These are phyloP conservation scores for Atrina japonica DNA, from an alignment of 2,888 invertebrate genomes.

Conservation along the genomic window DNA sequence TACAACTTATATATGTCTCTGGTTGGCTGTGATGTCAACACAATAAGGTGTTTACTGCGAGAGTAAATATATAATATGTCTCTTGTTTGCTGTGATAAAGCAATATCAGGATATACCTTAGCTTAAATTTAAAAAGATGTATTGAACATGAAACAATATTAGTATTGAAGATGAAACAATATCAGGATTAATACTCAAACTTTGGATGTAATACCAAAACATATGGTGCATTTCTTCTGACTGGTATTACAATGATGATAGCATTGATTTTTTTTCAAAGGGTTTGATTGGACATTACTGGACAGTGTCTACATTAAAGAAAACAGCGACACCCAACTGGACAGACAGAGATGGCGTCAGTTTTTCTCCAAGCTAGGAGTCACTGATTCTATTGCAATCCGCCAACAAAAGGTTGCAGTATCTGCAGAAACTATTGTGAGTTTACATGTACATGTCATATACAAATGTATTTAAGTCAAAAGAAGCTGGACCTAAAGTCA, in stretches of 20 bases:
- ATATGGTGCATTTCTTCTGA: no score
- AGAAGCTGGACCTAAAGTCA: not conserved
- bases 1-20: no score
- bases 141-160: no score
- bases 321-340: slow-evolving; percentile 33
- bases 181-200: no score
- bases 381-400: slow-evolving; percentile 67
- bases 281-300: slow-evolving; percentile 76
- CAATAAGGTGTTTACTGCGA: not conserved
- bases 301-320: slow-evolving; percentile 68
- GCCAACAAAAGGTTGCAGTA: slow-evolving; percentile 22
- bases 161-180: no score
- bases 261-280: slow-evolving; percentile 56
- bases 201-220: no score
- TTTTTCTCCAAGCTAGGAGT: slow-evolving; percentile 76
- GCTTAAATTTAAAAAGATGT: no score
- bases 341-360: slow-evolving; percentile 66
- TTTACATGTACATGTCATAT: no score
- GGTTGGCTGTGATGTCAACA: not conserved
- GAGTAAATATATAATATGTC: not conserved
- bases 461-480: no score
- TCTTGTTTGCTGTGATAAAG: not conserved
- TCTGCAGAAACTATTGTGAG: slow-evolving; percentile 34
- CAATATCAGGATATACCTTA: not conserved
- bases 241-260: no score